Conservation (phyloP, 2,888 invertebrate genomes). For the Fabriciana adippe region DNA sequence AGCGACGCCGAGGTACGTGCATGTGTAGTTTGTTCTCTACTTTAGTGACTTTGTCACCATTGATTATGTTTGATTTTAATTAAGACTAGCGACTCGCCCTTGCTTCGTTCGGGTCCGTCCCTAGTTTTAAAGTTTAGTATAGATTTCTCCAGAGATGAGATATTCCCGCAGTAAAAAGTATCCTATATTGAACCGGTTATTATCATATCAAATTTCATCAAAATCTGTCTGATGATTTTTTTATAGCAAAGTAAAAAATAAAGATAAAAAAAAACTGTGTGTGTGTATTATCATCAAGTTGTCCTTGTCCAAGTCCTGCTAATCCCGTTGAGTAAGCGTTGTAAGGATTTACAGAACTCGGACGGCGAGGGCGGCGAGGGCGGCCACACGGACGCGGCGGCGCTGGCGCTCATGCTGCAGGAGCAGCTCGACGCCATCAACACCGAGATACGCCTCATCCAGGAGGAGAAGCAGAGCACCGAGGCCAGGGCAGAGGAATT, state of each 20-base stretch:
- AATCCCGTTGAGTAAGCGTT: background rate
- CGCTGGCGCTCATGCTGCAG: slow-evolving; percentile 98
- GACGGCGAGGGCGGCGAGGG: slow-evolving; percentile 74
- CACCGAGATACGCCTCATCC: slow-evolving; percentile 95
- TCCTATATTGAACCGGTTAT: too few relatives aligned
- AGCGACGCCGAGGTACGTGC: slow-evolving; percentile 88
- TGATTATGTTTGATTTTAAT: background rate
- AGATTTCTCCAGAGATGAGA: too few relatives aligned
- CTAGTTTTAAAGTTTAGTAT: too few relatives aligned
- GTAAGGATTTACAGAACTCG: slow-evolving; percentile 58
- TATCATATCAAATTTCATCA: too few relatives aligned
- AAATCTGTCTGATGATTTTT: too few relatives aligned
- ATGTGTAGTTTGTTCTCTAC: background rate
- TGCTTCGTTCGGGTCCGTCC: too few relatives aligned
- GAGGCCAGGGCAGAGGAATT: slow-evolving; percentile 98
- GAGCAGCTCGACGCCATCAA: slow-evolving; percentile 99
- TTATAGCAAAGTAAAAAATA: too few relatives aligned
- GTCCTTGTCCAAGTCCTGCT: too few relatives aligned
- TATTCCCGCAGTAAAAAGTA: too few relatives aligned
- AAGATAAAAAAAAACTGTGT: too few relatives aligned
- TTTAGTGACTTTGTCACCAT: background rate
- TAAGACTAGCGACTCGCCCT: too few relatives aligned
- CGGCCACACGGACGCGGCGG: slow-evolving; percentile 96
- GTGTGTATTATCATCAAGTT: too few relatives aligned
- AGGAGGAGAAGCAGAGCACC: slow-evolving; percentile 98